Conservation (phyloP, 2,888 invertebrate genomes). For the Acanthosepion esculentum region DNA sequence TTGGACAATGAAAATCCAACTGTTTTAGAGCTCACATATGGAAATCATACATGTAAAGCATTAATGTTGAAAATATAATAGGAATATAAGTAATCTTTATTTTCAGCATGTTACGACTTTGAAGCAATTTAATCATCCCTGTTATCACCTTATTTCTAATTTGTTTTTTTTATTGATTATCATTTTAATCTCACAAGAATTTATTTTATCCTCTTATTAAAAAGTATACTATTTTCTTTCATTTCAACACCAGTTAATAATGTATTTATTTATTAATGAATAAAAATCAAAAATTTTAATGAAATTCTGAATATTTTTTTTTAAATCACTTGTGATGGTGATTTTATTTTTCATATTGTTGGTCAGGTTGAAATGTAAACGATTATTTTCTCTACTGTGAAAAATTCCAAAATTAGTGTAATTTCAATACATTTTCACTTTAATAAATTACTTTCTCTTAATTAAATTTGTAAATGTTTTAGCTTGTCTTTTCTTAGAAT, state of each 20-base stretch:
- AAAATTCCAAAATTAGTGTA: too few relatives aligned
- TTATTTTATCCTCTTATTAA: too few relatives aligned
- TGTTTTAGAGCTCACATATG: background rate
- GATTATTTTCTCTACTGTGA: background rate
- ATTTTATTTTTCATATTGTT: background rate
- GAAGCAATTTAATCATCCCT: background rate
- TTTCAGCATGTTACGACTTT: background rate
- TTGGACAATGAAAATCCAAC: background rate
- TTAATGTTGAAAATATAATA: background rate
- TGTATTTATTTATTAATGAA: background rate
- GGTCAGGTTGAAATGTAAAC: background rate
- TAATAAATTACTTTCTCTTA: too few relatives aligned
- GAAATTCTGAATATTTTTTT: background rate
- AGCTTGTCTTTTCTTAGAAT: too few relatives aligned
- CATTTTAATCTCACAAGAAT: background rate
- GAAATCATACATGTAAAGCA: background rate
- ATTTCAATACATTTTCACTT: too few relatives aligned
- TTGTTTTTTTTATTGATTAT: background rate
- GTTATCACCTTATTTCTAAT: background rate
- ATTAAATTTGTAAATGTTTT: too few relatives aligned
- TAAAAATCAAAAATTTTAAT: background rate
- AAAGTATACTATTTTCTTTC: background rate
- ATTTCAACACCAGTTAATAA: background rate
- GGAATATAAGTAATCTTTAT: background rate
- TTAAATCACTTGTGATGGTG: background rate